Base-by-base conservation (phyloP, 2,888 invertebrate genomes). In the Linnaemya vulpina region DNA sequence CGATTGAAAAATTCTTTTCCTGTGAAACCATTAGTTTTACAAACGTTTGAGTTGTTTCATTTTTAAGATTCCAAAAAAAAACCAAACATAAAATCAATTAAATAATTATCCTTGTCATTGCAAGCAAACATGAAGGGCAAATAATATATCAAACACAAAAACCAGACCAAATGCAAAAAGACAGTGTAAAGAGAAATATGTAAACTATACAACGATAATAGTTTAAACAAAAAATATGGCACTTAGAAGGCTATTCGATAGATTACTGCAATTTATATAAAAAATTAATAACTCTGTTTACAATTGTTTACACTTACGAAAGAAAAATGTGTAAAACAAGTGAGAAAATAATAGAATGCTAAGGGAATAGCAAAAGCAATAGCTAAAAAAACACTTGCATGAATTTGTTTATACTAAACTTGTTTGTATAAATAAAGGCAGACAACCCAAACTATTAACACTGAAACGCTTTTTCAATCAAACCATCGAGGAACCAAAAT, bases 331-430 rank as follows among this genome's bases (percentile, higher is more conserved):
- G 15, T 4, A n/a, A 35, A 68, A 46, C 15, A 70, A 43, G 40
- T 70, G 60, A 70, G 49, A 62, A 60, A 51, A 43, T 17, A 30
- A 76, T 30, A 30, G n/a, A 40, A 68, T 38, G 15, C 38, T 17
- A 58, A 7, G 25, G 43, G 30, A 78, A 62, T 53, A 58, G 49
- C 13, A 73, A 73, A 58, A 25, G 17, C n/a, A 49, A 49, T 22
- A 46, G 17, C 9, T 20, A 20, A 68, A 43, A 46, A 67, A 80
- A 74, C 65, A 74, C 58, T 49, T 81, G 67, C 43, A 60, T 0
- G 30, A 79, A 65, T 49, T 49, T 58, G 25, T 73, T 35, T 58
- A 15, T 58, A 35, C n/a, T 58, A 5, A 17, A 9, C 17, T 38
- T 13, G 15, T 25, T 25, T 60, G 38, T 65, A 43, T 17, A 53